These are phyloP conservation scores for Drosophila neotestacea DNA, from an alignment of 2,888 invertebrate genomes.

Conservation along the genomic window DNA sequence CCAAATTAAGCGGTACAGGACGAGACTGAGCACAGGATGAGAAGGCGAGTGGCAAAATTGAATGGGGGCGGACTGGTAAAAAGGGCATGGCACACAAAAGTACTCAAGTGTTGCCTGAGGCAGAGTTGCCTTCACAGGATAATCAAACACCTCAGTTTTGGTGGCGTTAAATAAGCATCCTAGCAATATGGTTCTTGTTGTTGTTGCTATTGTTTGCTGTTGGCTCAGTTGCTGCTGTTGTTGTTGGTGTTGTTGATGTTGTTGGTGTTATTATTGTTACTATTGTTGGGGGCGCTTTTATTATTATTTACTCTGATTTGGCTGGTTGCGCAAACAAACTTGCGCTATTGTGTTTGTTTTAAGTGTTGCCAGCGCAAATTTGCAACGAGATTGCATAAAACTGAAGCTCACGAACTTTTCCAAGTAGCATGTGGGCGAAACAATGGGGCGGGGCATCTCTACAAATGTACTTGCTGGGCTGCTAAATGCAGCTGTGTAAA, in stretches of 20 bases:
- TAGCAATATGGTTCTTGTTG: slow-evolving; percentile 23
- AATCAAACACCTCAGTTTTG: slow-evolving; percentile 53
- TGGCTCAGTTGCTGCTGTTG: slow-evolving; percentile 18
- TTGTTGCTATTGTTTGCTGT: slow-evolving; percentile 7
- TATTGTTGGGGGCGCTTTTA: slow-evolving; percentile 48
- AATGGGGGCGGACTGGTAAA: background rate
- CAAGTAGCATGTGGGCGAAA: slow-evolving; percentile 10
- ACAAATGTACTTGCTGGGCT: slow-evolving; percentile 8
- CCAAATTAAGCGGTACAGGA: slow-evolving; percentile 46
- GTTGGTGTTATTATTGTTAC: slow-evolving; percentile 11
- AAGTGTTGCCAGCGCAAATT: slow-evolving; percentile 40
- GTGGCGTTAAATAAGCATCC: slow-evolving; percentile 54
- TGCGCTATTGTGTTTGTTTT: slow-evolving; percentile 50
- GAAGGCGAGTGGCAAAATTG: background rate
- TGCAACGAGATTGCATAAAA: slow-evolving; percentile 37
- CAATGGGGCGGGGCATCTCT: slow-evolving; percentile 10
- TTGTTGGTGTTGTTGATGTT: slow-evolving; percentile 30
- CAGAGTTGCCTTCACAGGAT: slow-evolving; percentile 38
- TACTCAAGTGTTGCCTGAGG: slow-evolving; percentile 35
- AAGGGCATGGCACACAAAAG: slow-evolving; percentile 10
- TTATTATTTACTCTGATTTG: slow-evolving; percentile 72
- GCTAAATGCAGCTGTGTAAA: slow-evolving; percentile 73
- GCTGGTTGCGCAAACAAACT: slow-evolving; percentile 59
- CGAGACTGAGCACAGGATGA: background rate
- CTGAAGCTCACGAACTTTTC: slow-evolving; percentile 13